Conservation (phyloP, 2,888 invertebrate genomes). For the Trachelus tabidus region DNA sequence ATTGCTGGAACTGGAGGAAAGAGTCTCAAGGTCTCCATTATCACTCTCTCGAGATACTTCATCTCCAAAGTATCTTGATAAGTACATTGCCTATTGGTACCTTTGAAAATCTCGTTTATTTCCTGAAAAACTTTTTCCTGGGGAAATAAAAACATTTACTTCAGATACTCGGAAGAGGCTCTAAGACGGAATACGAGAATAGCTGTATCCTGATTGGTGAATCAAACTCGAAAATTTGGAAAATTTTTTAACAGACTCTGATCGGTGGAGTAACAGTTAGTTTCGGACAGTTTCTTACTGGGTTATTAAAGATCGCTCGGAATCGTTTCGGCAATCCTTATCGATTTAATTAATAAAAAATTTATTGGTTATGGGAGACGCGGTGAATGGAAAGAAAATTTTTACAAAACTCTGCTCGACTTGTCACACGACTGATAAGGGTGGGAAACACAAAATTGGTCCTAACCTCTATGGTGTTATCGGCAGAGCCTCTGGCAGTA, state of each 20-base stretch:
- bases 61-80: slow-evolving; percentile 87
- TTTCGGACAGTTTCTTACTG: slow-evolving; percentile 2
- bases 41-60: slow-evolving; percentile 85
- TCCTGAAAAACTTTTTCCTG: slow-evolving; percentile 78
- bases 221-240: background rate
- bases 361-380: slow-evolving; percentile 68
- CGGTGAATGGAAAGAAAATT: slow-evolving; percentile 75
- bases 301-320: slow-evolving; percentile 5
- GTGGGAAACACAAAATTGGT: slow-evolving; percentile 76
- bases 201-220: background rate
- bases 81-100: slow-evolving; percentile 79
- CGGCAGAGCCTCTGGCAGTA: slow-evolving; percentile 64
- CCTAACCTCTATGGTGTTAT: slow-evolving; percentile 77
- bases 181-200: background rate
- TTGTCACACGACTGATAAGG: slow-evolving; percentile 76
- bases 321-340: background rate
- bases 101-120: slow-evolving; percentile 80
- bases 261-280: slow-evolving; percentile 4
- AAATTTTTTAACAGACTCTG: background rate
- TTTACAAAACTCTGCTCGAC: slow-evolving; percentile 75
- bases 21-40: slow-evolving; percentile 83
- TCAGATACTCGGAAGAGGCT: background rate
- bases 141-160: slow-evolving; percentile 13
- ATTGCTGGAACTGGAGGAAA: slow-evolving; percentile 85
- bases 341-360: background rate